Percentiles rank a stretch among this genome's conserved stretches.
Evolutionary conservation across 2,888 invertebrate genomes (phyloP).

Genomic region (Ditylenchus weischeri): DNA sequence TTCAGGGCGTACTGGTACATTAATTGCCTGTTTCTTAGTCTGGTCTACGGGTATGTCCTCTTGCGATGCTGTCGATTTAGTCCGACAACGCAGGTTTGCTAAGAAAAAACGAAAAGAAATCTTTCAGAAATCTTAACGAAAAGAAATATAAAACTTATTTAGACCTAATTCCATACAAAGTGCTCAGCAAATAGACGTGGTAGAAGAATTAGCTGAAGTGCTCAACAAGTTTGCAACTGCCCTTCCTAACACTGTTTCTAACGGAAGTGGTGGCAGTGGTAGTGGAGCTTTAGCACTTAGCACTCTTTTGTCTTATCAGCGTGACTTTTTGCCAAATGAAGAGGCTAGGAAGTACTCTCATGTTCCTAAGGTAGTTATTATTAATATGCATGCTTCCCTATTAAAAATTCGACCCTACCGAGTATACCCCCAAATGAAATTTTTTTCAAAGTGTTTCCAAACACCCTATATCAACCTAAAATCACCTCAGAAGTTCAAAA

Average conservation of each 20-base stretch:
- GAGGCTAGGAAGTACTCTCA: slow-evolving; percentile 37
- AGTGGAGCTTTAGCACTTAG: slow-evolving; percentile 17
- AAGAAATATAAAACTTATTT: no score
- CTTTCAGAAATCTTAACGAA: no score
- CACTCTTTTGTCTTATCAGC: slow-evolving; percentile 28
- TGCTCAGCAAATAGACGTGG: slow-evolving; percentile 75
- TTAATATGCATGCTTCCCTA: neutral
- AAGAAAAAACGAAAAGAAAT: no score
- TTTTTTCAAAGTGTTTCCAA: no score
- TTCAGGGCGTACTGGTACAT: slow-evolving; percentile 72
- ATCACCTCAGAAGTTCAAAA: no score
- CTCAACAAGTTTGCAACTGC: slow-evolving; percentile 59
- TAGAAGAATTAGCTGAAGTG: slow-evolving; percentile 77
- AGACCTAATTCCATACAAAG: slow-evolving; percentile 79
- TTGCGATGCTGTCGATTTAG: slow-evolving; percentile 29
- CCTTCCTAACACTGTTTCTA: slow-evolving; percentile 23
- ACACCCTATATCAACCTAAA: no score
- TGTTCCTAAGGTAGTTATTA: slow-evolving; percentile 29
- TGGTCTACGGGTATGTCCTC: slow-evolving; percentile 27
- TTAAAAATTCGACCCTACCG: no score
- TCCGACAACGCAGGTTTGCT: slow-evolving; percentile 27
- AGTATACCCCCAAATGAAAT: no score
- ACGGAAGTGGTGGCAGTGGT: slow-evolving; percentile 4
- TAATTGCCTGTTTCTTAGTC: slow-evolving; percentile 81
- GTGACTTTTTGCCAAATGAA: slow-evolving; percentile 37